These are phyloP conservation scores for Caenorhabditis becei DNA, from an alignment of 2,888 invertebrate genomes.

Conservation along the genomic window DNA sequence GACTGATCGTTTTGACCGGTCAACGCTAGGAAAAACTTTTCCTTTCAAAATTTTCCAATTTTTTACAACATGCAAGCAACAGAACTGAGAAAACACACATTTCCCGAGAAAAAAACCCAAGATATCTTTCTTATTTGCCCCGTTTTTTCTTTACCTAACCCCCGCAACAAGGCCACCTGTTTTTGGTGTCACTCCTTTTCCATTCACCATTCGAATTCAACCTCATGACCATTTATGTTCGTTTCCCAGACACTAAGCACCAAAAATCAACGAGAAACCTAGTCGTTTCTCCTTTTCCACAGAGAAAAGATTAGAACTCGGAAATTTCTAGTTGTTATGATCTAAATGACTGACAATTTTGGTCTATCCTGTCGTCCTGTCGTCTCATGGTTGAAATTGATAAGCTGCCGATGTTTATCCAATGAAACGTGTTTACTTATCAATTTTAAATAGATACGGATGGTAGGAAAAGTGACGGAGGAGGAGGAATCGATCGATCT, in stretches of 20 bases:
- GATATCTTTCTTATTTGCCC: no score
- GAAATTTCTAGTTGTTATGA: no score
- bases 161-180: constrained; percentile 11
- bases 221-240: neutral
- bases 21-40: no score
- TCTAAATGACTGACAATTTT: neutral
- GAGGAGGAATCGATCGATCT: constrained; percentile 34
- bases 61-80: no score
- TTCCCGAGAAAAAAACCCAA: no score
- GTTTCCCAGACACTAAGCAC: neutral
- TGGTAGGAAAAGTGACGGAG: neutral
- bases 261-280: constrained; percentile 26
- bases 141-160: no score
- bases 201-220: neutral
- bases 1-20: no score
- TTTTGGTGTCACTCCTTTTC: neutral
- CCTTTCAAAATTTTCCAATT: no score
- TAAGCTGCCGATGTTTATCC: constrained; percentile 20
- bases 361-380: neutral
- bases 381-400: constrained; percentile 5
- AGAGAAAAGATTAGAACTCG: no score
- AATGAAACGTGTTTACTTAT: constrained; percentile 28
- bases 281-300: no score
- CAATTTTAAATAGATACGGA: constrained; percentile 17
- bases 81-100: no score